Percentiles rank a stretch among this genome's conserved stretches.
Evolutionary conservation across 2,113 vertebrate genomes (phyloP).

Genomic region (Stictonetta naevosa): DNA sequence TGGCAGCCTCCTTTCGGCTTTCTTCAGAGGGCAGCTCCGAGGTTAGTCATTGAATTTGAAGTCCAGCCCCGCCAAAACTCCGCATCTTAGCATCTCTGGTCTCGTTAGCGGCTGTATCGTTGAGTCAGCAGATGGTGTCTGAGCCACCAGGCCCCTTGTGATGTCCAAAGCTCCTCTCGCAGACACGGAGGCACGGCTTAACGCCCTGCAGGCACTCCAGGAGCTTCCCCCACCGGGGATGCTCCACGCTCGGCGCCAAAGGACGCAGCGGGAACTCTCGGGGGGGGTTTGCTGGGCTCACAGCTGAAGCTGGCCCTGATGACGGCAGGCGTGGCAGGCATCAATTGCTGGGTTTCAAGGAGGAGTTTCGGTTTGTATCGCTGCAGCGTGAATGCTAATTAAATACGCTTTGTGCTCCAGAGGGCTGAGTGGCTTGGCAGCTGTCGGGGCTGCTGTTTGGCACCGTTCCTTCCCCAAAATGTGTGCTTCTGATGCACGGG

Average conservation of each 20-base stretch:
- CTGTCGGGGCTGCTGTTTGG: background rate
- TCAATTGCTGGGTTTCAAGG: background rate
- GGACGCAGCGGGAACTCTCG: background rate
- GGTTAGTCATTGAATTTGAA: background rate
- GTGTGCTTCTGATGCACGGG: background rate
- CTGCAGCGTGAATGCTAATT: fast-evolving
- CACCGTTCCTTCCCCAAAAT: fast-evolving
- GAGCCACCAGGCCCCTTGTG: background rate
- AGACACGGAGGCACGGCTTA: background rate
- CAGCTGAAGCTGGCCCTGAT: background rate
- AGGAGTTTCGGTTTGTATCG: background rate
- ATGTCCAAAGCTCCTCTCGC: background rate
- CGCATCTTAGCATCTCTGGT: background rate
- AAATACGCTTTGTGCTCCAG: background rate
- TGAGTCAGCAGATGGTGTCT: background rate
- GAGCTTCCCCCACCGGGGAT: fast-evolving
- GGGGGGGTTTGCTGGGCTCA: background rate
- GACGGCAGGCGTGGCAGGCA: background rate
- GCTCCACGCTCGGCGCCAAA: background rate
- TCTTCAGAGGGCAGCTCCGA: background rate
- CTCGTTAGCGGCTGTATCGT: background rate
- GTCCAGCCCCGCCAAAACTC: background rate
- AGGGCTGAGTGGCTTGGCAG: background rate
- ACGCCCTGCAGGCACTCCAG: background rate
- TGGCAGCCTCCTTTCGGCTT: background rate